These are phyloP conservation scores for Eudemis profundana DNA, from an alignment of 2,888 invertebrate genomes.

Conservation along the genomic window DNA sequence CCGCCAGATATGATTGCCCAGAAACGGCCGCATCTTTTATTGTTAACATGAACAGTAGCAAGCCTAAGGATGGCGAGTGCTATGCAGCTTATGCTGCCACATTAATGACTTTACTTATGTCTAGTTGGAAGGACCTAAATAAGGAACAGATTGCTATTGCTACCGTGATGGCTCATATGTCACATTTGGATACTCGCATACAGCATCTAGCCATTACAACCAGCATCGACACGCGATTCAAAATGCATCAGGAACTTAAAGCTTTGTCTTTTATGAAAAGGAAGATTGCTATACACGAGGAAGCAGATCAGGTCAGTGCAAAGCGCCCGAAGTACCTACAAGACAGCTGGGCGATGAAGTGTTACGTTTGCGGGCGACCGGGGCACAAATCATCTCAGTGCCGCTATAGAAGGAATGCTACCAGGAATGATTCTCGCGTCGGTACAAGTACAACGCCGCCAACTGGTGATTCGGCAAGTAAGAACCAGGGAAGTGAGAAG, in stretches of 20 bases:
- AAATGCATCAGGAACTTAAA: conserved; percentile 17
- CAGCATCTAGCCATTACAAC: conserved; percentile 38
- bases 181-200: conserved; percentile 33
- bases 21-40: not conserved
- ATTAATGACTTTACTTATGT: conserved; percentile 17
- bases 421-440: too few relatives aligned
- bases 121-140: conserved; percentile 26
- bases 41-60: not conserved
- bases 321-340: not conserved
- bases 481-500: too few relatives aligned
- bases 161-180: conserved; percentile 36
- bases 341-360: conserved; percentile 18
- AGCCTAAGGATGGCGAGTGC: conserved; percentile 8
- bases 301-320: not conserved
- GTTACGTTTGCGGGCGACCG: conserved; percentile 7
- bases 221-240: conserved; percentile 16
- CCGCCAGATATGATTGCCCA: conserved; percentile 22
- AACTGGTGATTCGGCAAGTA: too few relatives aligned
- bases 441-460: too few relatives aligned
- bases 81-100: conserved; percentile 9
- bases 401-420: too few relatives aligned
- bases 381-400: too few relatives aligned
- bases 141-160: conserved; percentile 40
- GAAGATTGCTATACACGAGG: not conserved
- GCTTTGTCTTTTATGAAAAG: conserved; percentile 24